Evolutionary conservation across 2,113 vertebrate species (phyloP).

Genomic region (Lontra canadensis): DNA sequence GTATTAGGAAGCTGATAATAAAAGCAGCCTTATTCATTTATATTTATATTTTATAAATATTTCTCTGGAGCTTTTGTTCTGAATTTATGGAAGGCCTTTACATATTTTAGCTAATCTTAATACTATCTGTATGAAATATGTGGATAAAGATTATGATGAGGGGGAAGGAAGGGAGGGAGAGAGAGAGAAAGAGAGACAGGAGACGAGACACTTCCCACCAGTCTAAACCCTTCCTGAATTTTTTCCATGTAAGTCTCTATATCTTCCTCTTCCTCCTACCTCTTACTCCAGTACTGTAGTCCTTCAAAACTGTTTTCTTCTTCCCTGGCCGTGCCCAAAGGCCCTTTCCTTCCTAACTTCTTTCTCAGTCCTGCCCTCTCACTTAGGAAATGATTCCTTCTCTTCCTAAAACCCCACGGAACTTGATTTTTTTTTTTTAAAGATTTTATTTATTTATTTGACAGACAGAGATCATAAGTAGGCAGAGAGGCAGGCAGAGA

Average conservation of each 20-base stretch:
- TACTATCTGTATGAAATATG: not conserved
- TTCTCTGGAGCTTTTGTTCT: conserved; percentile 45
- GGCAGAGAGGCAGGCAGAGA: too few species aligned
- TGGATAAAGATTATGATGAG: conserved; percentile 16
- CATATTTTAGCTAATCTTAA: conserved; percentile 40
- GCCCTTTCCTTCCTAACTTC: not conserved
- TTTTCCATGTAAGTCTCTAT: not conserved
- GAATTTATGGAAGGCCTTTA: conserved; percentile 45
- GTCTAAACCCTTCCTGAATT: not conserved
- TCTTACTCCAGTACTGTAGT: not conserved
- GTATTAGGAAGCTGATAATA: conserved; percentile 34
- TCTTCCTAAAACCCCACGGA: not conserved
- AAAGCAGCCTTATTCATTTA: conserved; percentile 43
- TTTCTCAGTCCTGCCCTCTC: not conserved
- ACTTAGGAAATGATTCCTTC: not conserved
- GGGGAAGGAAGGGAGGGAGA: not conserved
- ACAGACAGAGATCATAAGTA: too few species aligned
- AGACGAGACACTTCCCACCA: not conserved
- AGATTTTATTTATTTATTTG: too few species aligned
- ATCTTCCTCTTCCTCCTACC: not conserved
- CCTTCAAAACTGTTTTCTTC: not conserved
- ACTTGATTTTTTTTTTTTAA: not conserved
- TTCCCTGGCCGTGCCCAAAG: not conserved
- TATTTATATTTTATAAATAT: conserved; percentile 35
- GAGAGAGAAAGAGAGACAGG: too few species aligned